Evolutionary conservation across 2,888 invertebrate species (phyloP).

Genomic region (Plutella xylostella): DNA sequence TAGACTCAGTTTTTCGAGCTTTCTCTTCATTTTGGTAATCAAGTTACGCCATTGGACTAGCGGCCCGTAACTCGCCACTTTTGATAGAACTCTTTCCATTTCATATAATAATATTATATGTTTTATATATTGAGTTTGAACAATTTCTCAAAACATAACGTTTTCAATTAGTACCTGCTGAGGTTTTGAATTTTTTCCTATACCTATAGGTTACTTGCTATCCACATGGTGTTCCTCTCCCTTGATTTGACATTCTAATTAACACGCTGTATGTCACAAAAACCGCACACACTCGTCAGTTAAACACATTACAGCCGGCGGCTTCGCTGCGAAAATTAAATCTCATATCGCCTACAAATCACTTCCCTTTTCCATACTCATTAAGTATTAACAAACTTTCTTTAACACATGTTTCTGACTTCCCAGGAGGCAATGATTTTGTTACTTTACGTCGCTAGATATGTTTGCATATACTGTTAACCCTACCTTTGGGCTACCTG

Average conservation of each 20-base stretch:
- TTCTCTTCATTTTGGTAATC: too few species aligned
- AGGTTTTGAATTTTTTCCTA: background rate
- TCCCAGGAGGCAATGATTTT: constrained; percentile 26
- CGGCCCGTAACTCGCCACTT: too few species aligned
- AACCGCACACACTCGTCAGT: constrained; percentile 29
- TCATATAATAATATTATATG: too few species aligned
- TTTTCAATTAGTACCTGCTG: background rate
- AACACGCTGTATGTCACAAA: background rate
- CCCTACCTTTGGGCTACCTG: constrained; percentile 11
- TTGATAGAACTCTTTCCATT: too few species aligned
- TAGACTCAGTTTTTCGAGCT: too few species aligned
- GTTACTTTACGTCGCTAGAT: constrained; percentile 21
- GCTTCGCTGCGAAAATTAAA: constrained; percentile 47
- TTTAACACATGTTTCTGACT: constrained; percentile 63
- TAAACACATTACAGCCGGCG: constrained; percentile 51
- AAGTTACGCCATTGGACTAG: too few species aligned
- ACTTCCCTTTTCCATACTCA: constrained; percentile 41
- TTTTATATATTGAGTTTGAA: too few species aligned
- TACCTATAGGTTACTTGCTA: too few species aligned
- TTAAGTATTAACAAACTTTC: constrained; percentile 67
- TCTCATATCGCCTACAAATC: constrained; percentile 50
- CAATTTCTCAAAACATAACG: too few species aligned
- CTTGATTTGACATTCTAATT: too few species aligned
- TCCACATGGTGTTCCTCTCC: too few species aligned
- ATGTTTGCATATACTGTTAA: constrained; percentile 5